Evolutionary conservation across 2,888 invertebrate species (phyloP).

Genomic region (Arenicola marina): DNA sequence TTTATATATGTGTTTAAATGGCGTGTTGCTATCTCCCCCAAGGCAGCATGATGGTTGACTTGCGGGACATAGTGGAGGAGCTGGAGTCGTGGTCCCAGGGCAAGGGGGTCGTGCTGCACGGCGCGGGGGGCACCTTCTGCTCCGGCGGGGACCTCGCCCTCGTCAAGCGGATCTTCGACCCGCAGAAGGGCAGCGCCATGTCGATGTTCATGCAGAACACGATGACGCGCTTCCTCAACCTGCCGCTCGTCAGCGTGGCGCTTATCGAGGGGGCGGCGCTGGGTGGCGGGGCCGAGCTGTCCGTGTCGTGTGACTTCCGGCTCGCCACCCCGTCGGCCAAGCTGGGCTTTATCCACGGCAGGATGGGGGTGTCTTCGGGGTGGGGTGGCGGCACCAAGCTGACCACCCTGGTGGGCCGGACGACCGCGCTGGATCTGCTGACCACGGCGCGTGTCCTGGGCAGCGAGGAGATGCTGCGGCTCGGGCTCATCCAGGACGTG

Average conservation of each 20-base stretch:
- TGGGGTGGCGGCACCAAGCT: constrained; percentile 65
- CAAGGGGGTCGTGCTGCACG: constrained; percentile 63
- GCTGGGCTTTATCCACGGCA: constrained; percentile 63
- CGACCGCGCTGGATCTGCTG: constrained; percentile 61
- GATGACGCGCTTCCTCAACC: constrained; percentile 56
- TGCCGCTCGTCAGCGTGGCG: constrained; percentile 65
- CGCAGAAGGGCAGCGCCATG: constrained; percentile 61
- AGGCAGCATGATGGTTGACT: constrained; percentile 66
- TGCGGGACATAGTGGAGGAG: constrained; percentile 60
- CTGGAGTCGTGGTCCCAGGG: constrained; percentile 62
- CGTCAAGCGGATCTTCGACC: constrained; percentile 39
- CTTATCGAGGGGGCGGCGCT: constrained; percentile 64
- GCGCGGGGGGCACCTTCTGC: constrained; percentile 64
- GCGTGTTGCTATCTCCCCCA: constrained; percentile 26
- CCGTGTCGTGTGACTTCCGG: constrained; percentile 64
- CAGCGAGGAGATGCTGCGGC: constrained; percentile 54
- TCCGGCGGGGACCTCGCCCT: constrained; percentile 64
- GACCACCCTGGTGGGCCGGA: constrained; percentile 59
- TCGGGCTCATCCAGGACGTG: constrained; percentile 61
- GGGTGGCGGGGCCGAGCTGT: constrained; percentile 67
- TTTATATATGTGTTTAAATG: neutral
- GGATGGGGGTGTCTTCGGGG: constrained; percentile 64
- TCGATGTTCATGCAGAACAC: constrained; percentile 63
- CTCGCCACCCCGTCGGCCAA: constrained; percentile 57
- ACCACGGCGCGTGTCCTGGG: constrained; percentile 47